Conservation (phyloP, 1,140 invertebrate genomes). For the Neelides sp. region DNA sequence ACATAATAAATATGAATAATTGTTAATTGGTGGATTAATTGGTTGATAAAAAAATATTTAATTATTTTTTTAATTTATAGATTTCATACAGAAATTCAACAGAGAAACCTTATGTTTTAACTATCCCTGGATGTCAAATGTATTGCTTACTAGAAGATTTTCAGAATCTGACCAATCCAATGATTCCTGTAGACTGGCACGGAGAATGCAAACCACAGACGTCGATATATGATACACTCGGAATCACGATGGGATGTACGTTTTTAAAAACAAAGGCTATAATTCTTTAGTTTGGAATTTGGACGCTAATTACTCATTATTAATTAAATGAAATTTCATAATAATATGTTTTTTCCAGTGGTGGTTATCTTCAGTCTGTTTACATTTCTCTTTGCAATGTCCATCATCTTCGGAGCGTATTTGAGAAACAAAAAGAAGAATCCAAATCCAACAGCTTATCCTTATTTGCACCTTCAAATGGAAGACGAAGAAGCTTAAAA, state of each 20-base stretch:
- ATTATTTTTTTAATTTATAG: conserved; percentile 6
- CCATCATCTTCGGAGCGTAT: conserved; percentile 5
- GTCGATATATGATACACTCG: background rate
- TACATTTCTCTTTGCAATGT: conserved; percentile 5
- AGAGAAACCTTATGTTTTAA: conserved; percentile 33
- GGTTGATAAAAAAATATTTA: too few relatives aligned
- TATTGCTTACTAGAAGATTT: conserved; percentile 47
- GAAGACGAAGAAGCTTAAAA: conserved; percentile 24
- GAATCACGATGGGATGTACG: background rate
- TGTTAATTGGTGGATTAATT: background rate
- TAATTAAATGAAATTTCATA: conserved; percentile 2
- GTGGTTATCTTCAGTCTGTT: background rate
- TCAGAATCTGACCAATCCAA: conserved; percentile 39
- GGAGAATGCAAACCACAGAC: conserved; percentile 38
- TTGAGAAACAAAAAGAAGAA: conserved; percentile 10
- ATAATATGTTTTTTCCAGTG: conserved; percentile 4
- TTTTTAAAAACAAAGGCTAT: too few relatives aligned
- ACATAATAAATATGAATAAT: background rate
- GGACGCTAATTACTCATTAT: too few relatives aligned
- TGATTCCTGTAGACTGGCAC: conserved; percentile 45
- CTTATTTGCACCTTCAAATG: conserved; percentile 29
- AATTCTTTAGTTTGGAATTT: too few relatives aligned
- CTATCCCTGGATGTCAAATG: conserved; percentile 45
- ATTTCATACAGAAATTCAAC: conserved; percentile 23
- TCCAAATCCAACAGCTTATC: conserved; percentile 20